Percentiles rank a stretch among this genome's conserved stretches.
Evolutionary conservation across 2,113 vertebrate species (phyloP).

Genomic region (Barbus barbus): DNA sequence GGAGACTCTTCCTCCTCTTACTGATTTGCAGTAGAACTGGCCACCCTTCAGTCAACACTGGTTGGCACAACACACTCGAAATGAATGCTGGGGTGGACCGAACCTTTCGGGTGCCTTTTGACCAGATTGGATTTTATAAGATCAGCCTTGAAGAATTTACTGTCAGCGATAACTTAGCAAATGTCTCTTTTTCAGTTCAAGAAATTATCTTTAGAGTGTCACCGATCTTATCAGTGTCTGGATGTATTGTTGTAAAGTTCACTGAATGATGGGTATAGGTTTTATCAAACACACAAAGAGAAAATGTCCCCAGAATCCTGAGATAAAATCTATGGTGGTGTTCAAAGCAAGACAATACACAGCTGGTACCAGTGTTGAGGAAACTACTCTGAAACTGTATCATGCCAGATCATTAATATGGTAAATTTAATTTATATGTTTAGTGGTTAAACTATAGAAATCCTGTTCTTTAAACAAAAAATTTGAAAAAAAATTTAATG

Average conservation of each 20-base stretch:
- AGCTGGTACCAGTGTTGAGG: neutral
- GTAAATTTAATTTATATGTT: neutral
- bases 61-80: neutral
- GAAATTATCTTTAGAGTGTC: neutral
- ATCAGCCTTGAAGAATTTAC: neutral
- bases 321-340: neutral
- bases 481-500: neutral
- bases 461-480: neutral
- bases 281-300: neutral
- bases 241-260: neutral
- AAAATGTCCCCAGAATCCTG: constrained; percentile 10
- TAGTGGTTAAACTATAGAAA: neutral
- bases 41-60: constrained; percentile 39
- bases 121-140: neutral
- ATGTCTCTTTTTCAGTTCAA: neutral
- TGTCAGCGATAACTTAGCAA: neutral
- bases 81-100: constrained; percentile 12
- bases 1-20: constrained; percentile 21
- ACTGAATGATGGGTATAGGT: neutral
- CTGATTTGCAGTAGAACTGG: constrained; percentile 22
- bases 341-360: constrained; percentile 17
- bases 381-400: neutral
- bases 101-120: constrained; percentile 1
- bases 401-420: neutral
- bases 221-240: constrained; percentile 1